These are phyloP conservation scores for Lepidothrix coronata DNA, from an alignment of 2,113 vertebrate genomes.

Conservation along the genomic window DNA sequence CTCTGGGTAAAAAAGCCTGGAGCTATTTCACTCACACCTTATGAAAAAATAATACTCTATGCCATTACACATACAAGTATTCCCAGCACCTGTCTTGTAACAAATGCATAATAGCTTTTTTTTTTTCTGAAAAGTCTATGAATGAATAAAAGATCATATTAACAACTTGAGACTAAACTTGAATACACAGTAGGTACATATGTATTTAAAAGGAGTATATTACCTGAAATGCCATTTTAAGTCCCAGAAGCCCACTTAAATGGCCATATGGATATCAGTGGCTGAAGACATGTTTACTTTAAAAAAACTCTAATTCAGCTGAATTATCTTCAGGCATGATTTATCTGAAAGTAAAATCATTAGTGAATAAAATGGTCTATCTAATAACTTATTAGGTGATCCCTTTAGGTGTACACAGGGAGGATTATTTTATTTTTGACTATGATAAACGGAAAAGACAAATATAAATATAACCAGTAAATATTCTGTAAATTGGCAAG, in stretches of 20 bases:
- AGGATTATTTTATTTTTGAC: neutral
- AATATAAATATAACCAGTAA: slow-evolving; percentile 3
- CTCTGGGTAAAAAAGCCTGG: neutral
- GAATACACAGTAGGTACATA: neutral
- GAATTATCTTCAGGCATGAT: neutral
- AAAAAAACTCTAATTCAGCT: neutral
- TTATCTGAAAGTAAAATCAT: neutral
- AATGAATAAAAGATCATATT: neutral
- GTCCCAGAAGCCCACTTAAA: neutral
- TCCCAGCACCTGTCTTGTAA: neutral
- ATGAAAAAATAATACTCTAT: slow-evolving; percentile 12
- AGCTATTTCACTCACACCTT: neutral
- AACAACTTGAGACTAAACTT: neutral
- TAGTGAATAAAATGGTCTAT: neutral
- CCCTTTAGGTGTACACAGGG: neutral
- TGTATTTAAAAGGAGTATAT: neutral
- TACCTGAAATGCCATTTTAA: neutral
- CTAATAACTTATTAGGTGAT: neutral
- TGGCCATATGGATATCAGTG: neutral
- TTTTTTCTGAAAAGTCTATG: neutral
- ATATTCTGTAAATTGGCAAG: neutral
- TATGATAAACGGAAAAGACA: neutral
- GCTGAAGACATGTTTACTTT: neutral
- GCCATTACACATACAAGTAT: neutral
- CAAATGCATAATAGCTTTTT: neutral